Percentiles rank a stretch among this genome's conserved stretches.
These are phyloP conservation scores for Paramuricea clavata DNA, from an alignment of 92 coral and sea anemone genomes.

Conservation along the genomic window DNA sequence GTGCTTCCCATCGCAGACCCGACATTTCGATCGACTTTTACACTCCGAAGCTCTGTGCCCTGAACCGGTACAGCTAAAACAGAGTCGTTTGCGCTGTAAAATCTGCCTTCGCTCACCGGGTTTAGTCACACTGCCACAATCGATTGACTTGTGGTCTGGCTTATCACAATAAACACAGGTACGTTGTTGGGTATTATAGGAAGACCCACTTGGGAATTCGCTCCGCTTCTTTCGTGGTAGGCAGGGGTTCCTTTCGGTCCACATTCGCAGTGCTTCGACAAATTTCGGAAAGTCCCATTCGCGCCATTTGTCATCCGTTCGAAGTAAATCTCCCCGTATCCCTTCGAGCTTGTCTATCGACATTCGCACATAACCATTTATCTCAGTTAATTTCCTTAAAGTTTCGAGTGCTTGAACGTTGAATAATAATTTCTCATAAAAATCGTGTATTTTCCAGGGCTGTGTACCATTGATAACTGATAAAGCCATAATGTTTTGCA, in stretches of 20 bases:
- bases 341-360: neutral
- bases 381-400: neutral
- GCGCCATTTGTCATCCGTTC: neutral
- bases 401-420: neutral
- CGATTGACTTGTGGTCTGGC: neutral
- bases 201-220: neutral
- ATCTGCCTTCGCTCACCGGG: neutral
- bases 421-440: neutral
- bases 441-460: no score
- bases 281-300: neutral
- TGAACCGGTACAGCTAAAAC: conserved; percentile 2
- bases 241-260: neutral
- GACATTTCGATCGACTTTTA: conserved; percentile 4
- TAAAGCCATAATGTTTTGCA: no score
- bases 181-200: neutral
- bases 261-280: neutral
- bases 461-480: no score
- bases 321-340: no score
- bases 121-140: neutral
- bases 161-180: neutral
- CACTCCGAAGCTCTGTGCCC: conserved; percentile 16
- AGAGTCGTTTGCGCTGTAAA: neutral
- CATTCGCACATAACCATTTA: conserved; percentile 3
- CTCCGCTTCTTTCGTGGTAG: neutral
- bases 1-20: neutral